Evolutionary conservation across 2,888 invertebrate genomes (phyloP).

Genomic region (Fragum fragum): DNA sequence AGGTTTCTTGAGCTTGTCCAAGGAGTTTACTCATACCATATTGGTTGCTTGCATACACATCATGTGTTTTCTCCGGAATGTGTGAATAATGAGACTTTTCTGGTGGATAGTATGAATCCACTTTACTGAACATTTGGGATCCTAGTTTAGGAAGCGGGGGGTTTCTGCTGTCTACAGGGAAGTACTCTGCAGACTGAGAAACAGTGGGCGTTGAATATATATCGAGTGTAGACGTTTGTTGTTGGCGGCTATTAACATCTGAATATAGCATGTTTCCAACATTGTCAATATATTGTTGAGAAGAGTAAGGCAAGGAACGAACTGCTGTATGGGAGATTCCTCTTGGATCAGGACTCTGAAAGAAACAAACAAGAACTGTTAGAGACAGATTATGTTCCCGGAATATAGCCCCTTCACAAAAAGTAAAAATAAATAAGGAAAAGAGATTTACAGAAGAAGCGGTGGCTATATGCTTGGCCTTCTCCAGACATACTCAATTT

Average conservation of each 20-base stretch:
- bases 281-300: constrained; percentile 41
- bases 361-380: not conserved
- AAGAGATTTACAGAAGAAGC: too few species aligned
- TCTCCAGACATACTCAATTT: too few species aligned
- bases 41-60: constrained; percentile 25
- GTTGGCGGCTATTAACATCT: constrained; percentile 30
- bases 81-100: constrained; percentile 47
- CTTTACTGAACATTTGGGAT: constrained; percentile 28
- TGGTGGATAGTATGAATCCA: constrained; percentile 50
- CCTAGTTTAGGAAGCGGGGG: constrained; percentile 35
- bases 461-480: too few species aligned
- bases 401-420: too few species aligned
- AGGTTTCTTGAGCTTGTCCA: constrained; percentile 27
- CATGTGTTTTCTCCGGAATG: constrained; percentile 29
- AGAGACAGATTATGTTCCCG: too few species aligned
- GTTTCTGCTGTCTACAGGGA: constrained; percentile 32
- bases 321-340: constrained; percentile 20
- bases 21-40: constrained; percentile 44
- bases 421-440: too few species aligned
- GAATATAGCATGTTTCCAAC: constrained; percentile 21
- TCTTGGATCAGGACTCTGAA: constrained; percentile 28
- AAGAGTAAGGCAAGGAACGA: constrained; percentile 29
- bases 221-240: constrained; percentile 12
- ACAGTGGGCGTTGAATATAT: constrained; percentile 30
- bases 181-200: constrained; percentile 24